These are phyloP conservation scores for Zaprionus lachaisei DNA, from an alignment of 1,140 invertebrate species.

Conservation along the genomic window DNA sequence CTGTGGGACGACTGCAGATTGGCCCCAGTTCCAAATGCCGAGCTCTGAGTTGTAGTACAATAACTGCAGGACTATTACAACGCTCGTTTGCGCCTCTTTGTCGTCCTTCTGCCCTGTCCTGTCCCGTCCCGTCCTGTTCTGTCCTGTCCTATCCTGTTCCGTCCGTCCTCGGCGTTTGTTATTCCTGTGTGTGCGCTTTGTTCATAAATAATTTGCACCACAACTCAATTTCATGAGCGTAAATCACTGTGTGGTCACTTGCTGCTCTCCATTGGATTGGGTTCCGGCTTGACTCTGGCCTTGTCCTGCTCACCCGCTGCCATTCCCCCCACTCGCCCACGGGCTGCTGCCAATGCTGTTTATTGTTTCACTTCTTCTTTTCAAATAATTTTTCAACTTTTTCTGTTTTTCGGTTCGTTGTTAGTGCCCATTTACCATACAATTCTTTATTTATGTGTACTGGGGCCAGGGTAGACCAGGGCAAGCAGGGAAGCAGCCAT, in stretches of 20 bases:
- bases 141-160: neutral
- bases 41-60: conserved; percentile 33
- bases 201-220: conserved; percentile 82
- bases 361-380: conserved; percentile 64
- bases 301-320: neutral
- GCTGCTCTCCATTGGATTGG: conserved; percentile 41
- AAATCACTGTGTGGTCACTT: conserved; percentile 80
- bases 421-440: conserved; percentile 73
- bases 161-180: conserved; percentile 51
- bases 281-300: conserved; percentile 1
- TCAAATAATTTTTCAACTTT: conserved; percentile 73
- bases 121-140: neutral
- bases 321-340: neutral
- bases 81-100: conserved; percentile 53
- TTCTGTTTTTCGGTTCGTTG: conserved; percentile 43
- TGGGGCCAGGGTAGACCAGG: neutral
- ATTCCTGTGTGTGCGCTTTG: conserved; percentile 77
- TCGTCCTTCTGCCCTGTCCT: conserved; percentile 13
- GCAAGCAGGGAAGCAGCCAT: conserved; percentile 1
- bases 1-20: conserved; percentile 51
- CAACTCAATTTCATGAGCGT: conserved; percentile 82
- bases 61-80: conserved; percentile 57
- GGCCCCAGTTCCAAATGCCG: conserved; percentile 32
- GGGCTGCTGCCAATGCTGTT: conserved; percentile 56
- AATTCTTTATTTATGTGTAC: conserved; percentile 71